Evolutionary conservation across 2,113 vertebrate genomes (phyloP), one percentile per base, ranked within the genome.

Genomic region (Ptyas mucosa): DNA sequence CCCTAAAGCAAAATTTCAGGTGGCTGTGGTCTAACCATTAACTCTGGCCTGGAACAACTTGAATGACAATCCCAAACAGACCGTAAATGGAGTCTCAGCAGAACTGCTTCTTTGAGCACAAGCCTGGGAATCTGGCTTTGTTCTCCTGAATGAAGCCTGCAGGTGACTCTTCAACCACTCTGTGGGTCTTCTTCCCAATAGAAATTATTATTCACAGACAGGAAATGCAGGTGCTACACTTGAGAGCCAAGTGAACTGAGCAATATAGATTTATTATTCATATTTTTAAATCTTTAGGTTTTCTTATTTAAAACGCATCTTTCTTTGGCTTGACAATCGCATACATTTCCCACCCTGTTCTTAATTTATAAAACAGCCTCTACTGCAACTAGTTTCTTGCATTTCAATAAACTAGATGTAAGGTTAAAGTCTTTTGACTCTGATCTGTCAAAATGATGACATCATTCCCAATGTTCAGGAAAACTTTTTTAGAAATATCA

Each of bases 31-130:
- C 96, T 96, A 96, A 97, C 96, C 93, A 96, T 96, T 97, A 96
- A 94, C 95, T 97, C 91, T 91, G 92, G 94, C 95, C 95, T 96
- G 93, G 92, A 96, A 90, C 53, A 58, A 96, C 96, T 96, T 95
- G 95, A 96, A 91, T 97, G 96, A 96, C 94, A 97, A 97, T 96
- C 93, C 94, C 94, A 96, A 97, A 96, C 94, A 97, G 94, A 86
- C 92, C 95, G 86, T 95, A 95, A 95, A 94, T 94, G 94, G 90
- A 96, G 96, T 96, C 96, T 94, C 90, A 86, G 96, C 95, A 69
- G 86, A 97, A 96, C 49, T 23, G 88, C 95, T 95, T 95, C 54
- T 95, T 93, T 95, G 87, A 94, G 91, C 96, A 94, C 93, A 92
- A 26, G 91, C 93, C 92, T 97, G 92, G 94, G 94, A 97, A 94